phyloP scores from a whole-genome alignment of 2,797 vertebrate genomes.

The Sparidentex hasta region DNA sequence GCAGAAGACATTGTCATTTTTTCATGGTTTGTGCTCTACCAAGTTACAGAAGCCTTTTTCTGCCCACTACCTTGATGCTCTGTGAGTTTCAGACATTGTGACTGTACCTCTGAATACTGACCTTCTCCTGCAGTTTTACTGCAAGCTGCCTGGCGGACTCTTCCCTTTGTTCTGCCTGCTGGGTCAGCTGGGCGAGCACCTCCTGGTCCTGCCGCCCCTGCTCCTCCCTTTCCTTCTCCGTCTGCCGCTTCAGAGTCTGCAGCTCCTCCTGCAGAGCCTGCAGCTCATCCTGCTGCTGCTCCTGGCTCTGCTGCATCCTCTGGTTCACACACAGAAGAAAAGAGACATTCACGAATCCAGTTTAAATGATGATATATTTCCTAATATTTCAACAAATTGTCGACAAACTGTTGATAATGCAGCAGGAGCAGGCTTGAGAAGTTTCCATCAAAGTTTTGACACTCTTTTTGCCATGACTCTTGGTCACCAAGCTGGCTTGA shows the following conservation, averaged over 20 bases:
- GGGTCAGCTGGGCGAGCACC: conserved; percentile 47
- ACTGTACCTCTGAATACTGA: conserved; percentile 18
- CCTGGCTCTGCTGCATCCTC: conserved; percentile 72
- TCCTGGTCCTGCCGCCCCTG: conserved; percentile 51
- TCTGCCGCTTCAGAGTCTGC: conserved; percentile 49
- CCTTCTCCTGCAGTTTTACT: conserved; percentile 78
- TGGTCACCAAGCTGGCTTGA: not conserved
- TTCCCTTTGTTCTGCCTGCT: conserved; percentile 66
- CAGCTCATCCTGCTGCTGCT: conserved; percentile 63
- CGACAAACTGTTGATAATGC: not conserved
- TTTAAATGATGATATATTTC: not conserved
- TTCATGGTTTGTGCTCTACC: not conserved
- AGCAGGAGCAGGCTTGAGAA: not conserved
- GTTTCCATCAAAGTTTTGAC: not conserved
- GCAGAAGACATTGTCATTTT: not conserved
- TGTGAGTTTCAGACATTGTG: not conserved
- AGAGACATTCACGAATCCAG: not conserved
- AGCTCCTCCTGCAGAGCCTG: conserved; percentile 53
- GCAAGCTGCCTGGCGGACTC: conserved; percentile 62
- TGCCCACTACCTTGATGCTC: not conserved
- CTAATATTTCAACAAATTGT: not conserved
- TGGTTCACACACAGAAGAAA: conserved; percentile 28
- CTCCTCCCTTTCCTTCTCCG: conserved; percentile 47
- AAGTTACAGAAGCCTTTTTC: not conserved
- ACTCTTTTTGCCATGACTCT: not conserved